Percentiles rank a stretch among this genome's conserved stretches.
phyloP scores from a whole-genome alignment of 2,113 vertebrate genomes.

The Brienomyrus brachyistius region DNA sequence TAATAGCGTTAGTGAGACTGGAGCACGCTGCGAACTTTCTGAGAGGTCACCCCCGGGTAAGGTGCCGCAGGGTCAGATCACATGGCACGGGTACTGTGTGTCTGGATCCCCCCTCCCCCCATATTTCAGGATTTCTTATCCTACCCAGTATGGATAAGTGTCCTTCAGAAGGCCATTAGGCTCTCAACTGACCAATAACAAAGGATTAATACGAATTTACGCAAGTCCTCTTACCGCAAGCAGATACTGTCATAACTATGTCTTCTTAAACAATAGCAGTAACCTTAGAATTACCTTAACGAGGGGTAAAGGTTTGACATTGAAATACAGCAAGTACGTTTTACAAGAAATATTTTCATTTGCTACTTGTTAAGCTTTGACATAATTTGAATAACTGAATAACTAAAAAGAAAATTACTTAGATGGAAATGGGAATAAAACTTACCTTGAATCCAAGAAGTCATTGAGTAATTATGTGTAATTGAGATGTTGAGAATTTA shows the following conservation, averaged over 20 bases:
- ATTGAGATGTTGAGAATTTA: background rate
- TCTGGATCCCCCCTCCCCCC: background rate
- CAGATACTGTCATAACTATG: background rate
- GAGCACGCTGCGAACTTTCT: background rate
- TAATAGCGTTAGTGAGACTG: no score
- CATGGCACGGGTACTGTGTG: no score
- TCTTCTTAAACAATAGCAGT: background rate
- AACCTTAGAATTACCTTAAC: background rate
- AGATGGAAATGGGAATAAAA: background rate
- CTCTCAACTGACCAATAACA: background rate
- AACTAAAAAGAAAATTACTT: background rate
- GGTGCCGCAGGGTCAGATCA: background rate
- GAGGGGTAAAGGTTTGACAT: background rate
- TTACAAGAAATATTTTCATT: background rate
- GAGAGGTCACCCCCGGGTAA: background rate
- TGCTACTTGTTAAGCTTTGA: no score
- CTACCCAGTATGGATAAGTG: background rate
- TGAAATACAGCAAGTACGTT: background rate
- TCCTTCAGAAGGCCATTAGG: background rate
- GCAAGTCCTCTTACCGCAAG: background rate
- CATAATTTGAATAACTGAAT: no score
- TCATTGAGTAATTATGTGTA: background rate
- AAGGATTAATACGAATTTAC: background rate
- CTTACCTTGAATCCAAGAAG: constrained; percentile 1
- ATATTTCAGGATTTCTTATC: background rate